A percentile compares a stretch with the other conserved stretches of the same genome.
These are phyloP conservation scores for Microplitis mediator DNA, from an alignment of 1,140 invertebrate species.

Conservation along the genomic window DNA sequence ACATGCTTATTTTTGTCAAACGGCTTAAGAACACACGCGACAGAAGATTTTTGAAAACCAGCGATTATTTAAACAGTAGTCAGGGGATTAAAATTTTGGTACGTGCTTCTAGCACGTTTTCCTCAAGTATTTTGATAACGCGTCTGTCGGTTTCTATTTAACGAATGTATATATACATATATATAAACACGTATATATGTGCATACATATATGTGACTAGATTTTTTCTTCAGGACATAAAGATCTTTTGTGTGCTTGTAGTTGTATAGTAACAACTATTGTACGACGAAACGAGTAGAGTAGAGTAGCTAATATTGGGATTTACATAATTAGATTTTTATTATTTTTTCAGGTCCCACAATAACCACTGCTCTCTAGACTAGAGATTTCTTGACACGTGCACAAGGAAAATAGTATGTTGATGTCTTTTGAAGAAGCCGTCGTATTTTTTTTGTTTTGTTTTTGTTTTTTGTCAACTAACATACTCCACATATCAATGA, in stretches of 20 bases:
- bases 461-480: background rate
- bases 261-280: constrained; percentile 23
- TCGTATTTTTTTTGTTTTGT: background rate
- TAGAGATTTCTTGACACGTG: constrained; percentile 44
- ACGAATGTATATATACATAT: background rate
- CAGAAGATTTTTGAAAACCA: constrained; percentile 35
- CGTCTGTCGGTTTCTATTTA: constrained; percentile 28
- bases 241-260: background rate
- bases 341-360: constrained; percentile 51
- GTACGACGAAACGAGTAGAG: constrained; percentile 20
- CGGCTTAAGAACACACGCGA: constrained; percentile 15
- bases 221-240: background rate
- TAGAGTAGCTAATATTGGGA: constrained; percentile 42
- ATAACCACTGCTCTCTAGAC: background rate
- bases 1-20: background rate
- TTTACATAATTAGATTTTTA: constrained; percentile 55
- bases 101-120: constrained; percentile 47
- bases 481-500: background rate
- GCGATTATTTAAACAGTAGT: constrained; percentile 22
- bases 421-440: background rate
- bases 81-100: constrained; percentile 32
- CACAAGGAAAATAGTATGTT: constrained; percentile 36
- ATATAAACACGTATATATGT: too few species aligned
- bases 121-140: constrained; percentile 54
- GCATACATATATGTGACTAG: background rate